phyloP scores from a whole-genome alignment of 2,113 vertebrate species.

The Alethe diademata region DNA sequence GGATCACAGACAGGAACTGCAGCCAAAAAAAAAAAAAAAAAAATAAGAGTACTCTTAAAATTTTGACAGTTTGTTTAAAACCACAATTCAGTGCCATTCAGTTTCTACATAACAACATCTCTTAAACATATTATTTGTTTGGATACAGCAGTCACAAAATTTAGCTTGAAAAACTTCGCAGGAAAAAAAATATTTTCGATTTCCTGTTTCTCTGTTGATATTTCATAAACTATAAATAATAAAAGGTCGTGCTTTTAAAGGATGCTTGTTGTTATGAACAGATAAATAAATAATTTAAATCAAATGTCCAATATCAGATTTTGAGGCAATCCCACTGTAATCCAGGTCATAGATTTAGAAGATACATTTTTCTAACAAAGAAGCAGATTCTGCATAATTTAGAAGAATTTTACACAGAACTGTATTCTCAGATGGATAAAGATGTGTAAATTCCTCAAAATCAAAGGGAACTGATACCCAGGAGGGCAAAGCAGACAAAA shows the following conservation, averaged over 20 bases:
- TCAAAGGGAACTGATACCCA: slow-evolving; percentile 60
- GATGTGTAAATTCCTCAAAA: slow-evolving; percentile 61
- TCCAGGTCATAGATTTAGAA: neutral
- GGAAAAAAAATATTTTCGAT: neutral
- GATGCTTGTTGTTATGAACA: neutral
- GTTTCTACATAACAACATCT: neutral
- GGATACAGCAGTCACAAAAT: neutral
- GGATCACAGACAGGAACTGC: neutral
- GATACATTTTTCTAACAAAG: slow-evolving; percentile 33
- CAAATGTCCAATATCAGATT: neutral
- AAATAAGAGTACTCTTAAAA: neutral
- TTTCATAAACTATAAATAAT: neutral
- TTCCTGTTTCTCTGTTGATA: neutral
- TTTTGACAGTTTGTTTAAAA: neutral
- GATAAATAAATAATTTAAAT: neutral
- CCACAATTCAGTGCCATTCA: neutral
- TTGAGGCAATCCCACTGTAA: neutral
- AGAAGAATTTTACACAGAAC: slow-evolving; percentile 47
- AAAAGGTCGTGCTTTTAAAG: neutral
- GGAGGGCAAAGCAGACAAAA: slow-evolving; percentile 60
- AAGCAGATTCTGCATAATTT: slow-evolving; percentile 48
- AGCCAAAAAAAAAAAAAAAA: neutral
- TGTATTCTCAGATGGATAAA: slow-evolving; percentile 56
- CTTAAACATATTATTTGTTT: neutral
- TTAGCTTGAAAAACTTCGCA: neutral